A percentile compares a stretch with the other conserved stretches of the same genome.
phyloP scores from a whole-genome alignment of 2,888 invertebrate genomes.

The Vesta saturnalis region DNA sequence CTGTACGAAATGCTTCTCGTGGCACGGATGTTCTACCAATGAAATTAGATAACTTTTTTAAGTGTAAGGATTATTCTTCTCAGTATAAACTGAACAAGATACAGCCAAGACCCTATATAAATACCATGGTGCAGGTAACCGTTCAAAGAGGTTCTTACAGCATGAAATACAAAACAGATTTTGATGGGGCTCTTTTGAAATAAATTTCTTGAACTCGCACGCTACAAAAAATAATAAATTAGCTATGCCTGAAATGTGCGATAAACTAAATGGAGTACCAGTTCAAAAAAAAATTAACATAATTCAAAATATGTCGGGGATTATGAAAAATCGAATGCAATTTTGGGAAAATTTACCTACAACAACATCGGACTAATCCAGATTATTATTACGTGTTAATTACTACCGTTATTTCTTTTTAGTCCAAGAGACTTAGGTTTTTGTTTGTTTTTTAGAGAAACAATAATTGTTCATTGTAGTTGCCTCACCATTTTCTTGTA shows the following conservation, averaged over 20 bases:
- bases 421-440: constrained; percentile 1
- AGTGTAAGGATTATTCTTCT: background rate
- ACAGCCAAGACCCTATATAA: background rate
- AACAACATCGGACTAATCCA: background rate
- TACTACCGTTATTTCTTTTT: background rate
- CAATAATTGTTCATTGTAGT: too few relatives aligned
- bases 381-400: background rate
- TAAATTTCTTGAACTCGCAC: background rate
- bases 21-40: constrained; percentile 4
- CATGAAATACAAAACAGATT: background rate
- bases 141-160: background rate
- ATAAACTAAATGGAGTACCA: constrained; percentile 2
- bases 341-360: constrained; percentile 2
- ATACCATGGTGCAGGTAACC: background rate
- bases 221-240: constrained; percentile 1
- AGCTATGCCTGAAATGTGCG: background rate
- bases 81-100: background rate
- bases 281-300: background rate
- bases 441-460: too few relatives aligned
- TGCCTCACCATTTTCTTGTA: too few relatives aligned
- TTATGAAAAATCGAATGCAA: constrained; percentile 7
- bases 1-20: background rate
- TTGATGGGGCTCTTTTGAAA: background rate
- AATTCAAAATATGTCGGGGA: constrained; percentile 4
- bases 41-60: background rate